Percentiles rank a stretch among this genome's conserved stretches.
Evolutionary conservation across 2,888 invertebrate species (phyloP).

Genomic region (Eupithecia inturbata): DNA sequence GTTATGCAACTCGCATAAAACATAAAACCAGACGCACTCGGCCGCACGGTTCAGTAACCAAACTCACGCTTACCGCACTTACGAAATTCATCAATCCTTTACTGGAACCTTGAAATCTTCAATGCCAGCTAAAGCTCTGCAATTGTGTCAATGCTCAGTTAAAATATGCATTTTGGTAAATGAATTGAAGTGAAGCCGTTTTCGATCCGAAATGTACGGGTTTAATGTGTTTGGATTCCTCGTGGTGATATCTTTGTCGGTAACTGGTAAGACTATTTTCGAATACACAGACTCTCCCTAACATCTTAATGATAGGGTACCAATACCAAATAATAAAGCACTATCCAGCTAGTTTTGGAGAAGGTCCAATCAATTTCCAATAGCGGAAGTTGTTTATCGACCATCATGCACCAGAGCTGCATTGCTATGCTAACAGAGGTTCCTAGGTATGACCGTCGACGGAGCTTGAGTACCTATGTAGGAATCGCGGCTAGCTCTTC

Average conservation of each 20-base stretch:
- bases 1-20: conserved; percentile 58
- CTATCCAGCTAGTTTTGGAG: too few species aligned
- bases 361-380: not conserved
- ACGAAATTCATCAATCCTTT: conserved; percentile 70
- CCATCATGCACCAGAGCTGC: not conserved
- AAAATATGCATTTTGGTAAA: conserved; percentile 64
- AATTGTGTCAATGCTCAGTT: conserved; percentile 61
- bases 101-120: conserved; percentile 64
- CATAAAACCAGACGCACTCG: conserved; percentile 36
- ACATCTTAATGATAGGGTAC: not conserved
- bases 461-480: not conserved
- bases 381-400: not conserved
- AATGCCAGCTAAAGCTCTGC: conserved; percentile 68
- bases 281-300: not conserved
- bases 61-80: conserved; percentile 58
- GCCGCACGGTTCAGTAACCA: conserved; percentile 54
- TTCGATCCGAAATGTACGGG: conserved; percentile 61
- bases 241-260: conserved; percentile 61
- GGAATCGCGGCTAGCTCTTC: too few species aligned
- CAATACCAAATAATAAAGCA: too few species aligned
- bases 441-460: not conserved
- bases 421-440: not conserved
- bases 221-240: conserved; percentile 56
- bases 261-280: conserved; percentile 61
- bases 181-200: conserved; percentile 51